Base-by-base conservation (phyloP, 2,113 vertebrate genomes). In the Oreotragus oreotragus region DNA sequence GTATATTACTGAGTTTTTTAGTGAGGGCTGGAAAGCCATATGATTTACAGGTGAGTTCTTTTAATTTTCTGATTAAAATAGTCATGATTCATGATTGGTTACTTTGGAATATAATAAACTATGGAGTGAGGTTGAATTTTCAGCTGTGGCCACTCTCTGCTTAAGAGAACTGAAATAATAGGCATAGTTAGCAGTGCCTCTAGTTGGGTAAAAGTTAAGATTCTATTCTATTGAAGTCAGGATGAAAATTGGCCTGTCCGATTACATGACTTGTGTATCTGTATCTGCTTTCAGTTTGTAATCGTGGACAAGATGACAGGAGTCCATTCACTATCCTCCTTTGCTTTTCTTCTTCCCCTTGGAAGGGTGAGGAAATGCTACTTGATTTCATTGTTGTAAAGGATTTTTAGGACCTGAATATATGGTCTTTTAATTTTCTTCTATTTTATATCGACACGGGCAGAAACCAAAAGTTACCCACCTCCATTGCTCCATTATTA, bases 11-110 rank as follows among this genome's bases (percentile, higher is more conserved):
- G 97, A 99, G 99, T 97, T 99, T 99, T 97, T 99, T 99, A 98
- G 99, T 99, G 97, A 99, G 99, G 98, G 99, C 99, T 97, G 99
- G 99, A 86, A 99, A 99, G 91, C 99, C 99, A 0, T 99, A 99
- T 62, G 99, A 99, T 94, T 97, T 99, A 92, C 99, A 99, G 99
- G 99, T 99, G 94, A 99, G 98, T 94, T 86, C 43, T 86, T 87
- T 27, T 79, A 45, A 84, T 95, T 96, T 88, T 91, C 43, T 80
- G 57, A 88, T 94, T 87, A 91, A 96, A 39, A 85, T 6, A 80
- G 19, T 94, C 47, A 15, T 81, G 12, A 89, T 64, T 62, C 77
- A 21, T 55, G 6, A 91, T 89, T 90, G 49, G 81, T 96, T 92
- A 60, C 51, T 92, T 90, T 95, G 89, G 86, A 96, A 88, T 94